Evolutionary conservation across 2,888 invertebrate genomes (phyloP).

Genomic region (Coelogynopora nodosa): DNA sequence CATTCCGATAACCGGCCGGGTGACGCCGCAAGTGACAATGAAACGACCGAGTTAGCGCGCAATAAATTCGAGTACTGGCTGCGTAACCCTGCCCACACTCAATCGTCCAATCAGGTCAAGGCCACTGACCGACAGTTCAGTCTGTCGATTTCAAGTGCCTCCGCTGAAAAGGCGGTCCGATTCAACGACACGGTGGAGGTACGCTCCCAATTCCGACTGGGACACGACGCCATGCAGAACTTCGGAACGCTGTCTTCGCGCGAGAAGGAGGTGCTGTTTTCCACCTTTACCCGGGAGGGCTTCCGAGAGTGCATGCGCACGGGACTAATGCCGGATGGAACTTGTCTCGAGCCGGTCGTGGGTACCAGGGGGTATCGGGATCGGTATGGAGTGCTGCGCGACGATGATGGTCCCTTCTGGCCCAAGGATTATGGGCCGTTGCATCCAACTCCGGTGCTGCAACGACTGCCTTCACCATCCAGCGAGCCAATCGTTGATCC

Average conservation of each 20-base stretch:
- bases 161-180: too few species aligned
- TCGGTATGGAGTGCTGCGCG: constrained; percentile 55
- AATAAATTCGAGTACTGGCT: constrained; percentile 25
- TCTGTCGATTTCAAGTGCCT: too few species aligned
- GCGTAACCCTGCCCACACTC: too few species aligned
- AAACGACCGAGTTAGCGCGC: too few species aligned
- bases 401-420: constrained; percentile 59
- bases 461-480: constrained; percentile 49
- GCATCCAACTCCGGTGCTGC: constrained; percentile 55
- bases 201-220: too few species aligned
- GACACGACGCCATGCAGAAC: constrained; percentile 40
- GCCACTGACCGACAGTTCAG: too few species aligned
- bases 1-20: too few species aligned
- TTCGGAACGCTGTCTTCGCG: constrained; percentile 46
- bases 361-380: constrained; percentile 54
- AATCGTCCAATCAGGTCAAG: too few species aligned
- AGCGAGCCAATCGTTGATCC: constrained; percentile 53
- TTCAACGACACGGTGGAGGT: too few species aligned
- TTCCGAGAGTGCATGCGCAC: constrained; percentile 53
- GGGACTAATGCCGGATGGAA: constrained; percentile 54
- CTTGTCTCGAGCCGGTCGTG: constrained; percentile 49
- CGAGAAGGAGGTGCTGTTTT: constrained; percentile 49
- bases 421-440: constrained; percentile 57
- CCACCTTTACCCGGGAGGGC: constrained; percentile 54
- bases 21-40: too few species aligned